Percentiles rank a stretch among this genome's conserved stretches.
Conservation (phyloP, 2,888 invertebrate genomes). For the Epinotia nisella region DNA sequence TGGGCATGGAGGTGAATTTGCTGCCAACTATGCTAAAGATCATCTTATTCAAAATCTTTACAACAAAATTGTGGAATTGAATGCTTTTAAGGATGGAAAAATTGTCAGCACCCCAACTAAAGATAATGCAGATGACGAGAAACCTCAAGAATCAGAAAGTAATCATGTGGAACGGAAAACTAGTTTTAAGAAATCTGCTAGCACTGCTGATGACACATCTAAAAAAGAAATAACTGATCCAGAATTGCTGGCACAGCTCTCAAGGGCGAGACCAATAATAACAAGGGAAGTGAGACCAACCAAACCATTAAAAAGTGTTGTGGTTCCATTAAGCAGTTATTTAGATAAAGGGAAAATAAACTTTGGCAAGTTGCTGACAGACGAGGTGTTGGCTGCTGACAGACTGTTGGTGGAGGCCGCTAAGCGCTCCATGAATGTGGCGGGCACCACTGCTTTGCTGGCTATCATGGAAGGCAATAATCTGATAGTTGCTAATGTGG, state of each 20-base stretch:
- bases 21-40: conserved; percentile 96
- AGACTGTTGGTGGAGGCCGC: conserved; percentile 92
- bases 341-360: conserved; percentile 91
- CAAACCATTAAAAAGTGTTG: conserved; percentile 75
- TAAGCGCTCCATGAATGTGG: conserved; percentile 90
- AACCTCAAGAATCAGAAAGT: conserved; percentile 73
- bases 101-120: conserved; percentile 62
- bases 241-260: conserved; percentile 87
- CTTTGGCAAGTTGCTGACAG: conserved; percentile 92
- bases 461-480: conserved; percentile 93
- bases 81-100: conserved; percentile 87
- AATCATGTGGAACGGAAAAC: conserved; percentile 83
- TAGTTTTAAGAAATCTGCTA: conserved; percentile 88
- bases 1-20: conserved; percentile 98
- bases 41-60: conserved; percentile 92
- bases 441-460: conserved; percentile 96
- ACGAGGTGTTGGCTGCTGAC: conserved; percentile 95
- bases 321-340: conserved; percentile 86
- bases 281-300: conserved; percentile 86
- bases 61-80: conserved; percentile 90
- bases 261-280: conserved; percentile 83
- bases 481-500: conserved; percentile 97
- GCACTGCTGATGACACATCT: conserved; percentile 85
- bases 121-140: conserved; percentile 68
- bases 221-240: conserved; percentile 88